Conservation (phyloP, 2,888 invertebrate genomes). For the Acrobasis suavella region DNA sequence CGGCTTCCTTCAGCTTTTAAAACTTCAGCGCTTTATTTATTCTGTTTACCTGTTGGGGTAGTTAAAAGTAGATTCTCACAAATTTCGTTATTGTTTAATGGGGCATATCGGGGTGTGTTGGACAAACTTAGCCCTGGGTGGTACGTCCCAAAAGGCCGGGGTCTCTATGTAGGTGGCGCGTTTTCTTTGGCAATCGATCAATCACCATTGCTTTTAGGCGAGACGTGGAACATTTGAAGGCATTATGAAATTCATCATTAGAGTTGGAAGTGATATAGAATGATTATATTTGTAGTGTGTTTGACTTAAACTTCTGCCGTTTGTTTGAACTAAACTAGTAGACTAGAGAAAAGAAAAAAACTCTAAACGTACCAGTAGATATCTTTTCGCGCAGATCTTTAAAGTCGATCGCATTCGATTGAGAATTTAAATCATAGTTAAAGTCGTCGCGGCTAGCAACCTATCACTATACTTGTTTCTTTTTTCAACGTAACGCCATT, state of each 20-base stretch:
- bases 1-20: neutral
- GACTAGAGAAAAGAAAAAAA: too few relatives aligned
- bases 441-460: too few relatives aligned
- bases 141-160: slow-evolving; percentile 27
- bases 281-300: neutral
- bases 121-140: slow-evolving; percentile 34
- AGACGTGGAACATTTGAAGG: neutral
- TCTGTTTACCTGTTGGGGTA: neutral
- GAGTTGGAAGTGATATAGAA: neutral
- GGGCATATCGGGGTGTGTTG: slow-evolving; percentile 43
- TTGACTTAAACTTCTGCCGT: too few relatives aligned
- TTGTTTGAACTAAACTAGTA: too few relatives aligned
- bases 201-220: slow-evolving; percentile 7
- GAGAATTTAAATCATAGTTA: too few relatives aligned
- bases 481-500: too few relatives aligned
- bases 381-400: too few relatives aligned
- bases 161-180: slow-evolving; percentile 21
- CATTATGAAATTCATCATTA: neutral
- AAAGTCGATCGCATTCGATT: too few relatives aligned
- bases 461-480: too few relatives aligned
- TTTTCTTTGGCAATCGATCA: slow-evolving; percentile 30
- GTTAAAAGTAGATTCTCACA: slow-evolving; percentile 28
- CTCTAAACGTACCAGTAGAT: too few relatives aligned
- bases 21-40: neutral
- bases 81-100: slow-evolving; percentile 49